A percentile compares a stretch with the other conserved stretches of the same genome.
Evolutionary conservation across 2,888 invertebrate genomes (phyloP).

Genomic region (Rhagonycha fulva): DNA sequence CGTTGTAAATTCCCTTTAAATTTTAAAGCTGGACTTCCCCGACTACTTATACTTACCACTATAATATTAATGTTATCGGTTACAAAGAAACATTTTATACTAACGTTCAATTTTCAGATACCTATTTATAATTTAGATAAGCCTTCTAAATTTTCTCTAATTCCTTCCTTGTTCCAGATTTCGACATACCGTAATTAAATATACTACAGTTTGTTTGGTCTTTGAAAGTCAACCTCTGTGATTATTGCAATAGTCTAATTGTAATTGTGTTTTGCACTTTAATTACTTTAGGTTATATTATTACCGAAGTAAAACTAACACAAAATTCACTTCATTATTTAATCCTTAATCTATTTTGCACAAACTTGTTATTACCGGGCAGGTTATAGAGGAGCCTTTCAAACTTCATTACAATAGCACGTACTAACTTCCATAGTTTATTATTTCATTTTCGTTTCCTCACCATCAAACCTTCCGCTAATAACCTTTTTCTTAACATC

Average conservation of each 20-base stretch:
- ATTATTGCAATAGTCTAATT: background rate
- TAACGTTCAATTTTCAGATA: background rate
- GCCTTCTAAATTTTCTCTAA: background rate
- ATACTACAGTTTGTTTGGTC: background rate
- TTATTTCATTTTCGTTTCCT: too few relatives aligned
- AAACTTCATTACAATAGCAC: too few relatives aligned
- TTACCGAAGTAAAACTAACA: background rate
- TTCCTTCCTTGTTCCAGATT: background rate
- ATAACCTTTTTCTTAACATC: too few relatives aligned
- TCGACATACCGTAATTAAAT: background rate
- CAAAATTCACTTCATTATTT: background rate
- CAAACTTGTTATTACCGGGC: too few relatives aligned
- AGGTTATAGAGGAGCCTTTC: too few relatives aligned
- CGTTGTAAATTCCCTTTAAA: background rate
- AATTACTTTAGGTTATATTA: background rate
- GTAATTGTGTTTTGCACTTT: background rate
- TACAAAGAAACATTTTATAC: background rate
- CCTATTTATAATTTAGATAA: background rate
- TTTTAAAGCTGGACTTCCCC: background rate
- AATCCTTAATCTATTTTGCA: background rate
- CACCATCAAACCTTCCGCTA: too few relatives aligned
- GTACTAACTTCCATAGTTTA: too few relatives aligned
- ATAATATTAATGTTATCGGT: background rate
- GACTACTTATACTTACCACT: background rate
- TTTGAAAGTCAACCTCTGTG: background rate